phyloP scores from a whole-genome alignment of 1,140 invertebrate genomes.

The Nylanderia fulva region DNA sequence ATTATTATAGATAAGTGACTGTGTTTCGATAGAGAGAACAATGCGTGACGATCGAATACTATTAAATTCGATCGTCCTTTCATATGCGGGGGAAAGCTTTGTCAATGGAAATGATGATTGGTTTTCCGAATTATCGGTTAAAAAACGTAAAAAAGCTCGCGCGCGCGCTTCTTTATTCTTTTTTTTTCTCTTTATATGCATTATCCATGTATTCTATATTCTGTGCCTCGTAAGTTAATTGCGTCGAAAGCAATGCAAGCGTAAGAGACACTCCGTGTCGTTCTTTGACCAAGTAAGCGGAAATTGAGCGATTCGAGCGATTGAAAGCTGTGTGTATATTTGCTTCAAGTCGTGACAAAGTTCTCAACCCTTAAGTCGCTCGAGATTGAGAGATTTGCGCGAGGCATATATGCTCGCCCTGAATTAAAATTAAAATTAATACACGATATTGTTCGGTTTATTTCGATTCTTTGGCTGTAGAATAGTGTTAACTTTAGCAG shows the following conservation, averaged over 20 bases:
- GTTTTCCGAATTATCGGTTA: conserved; percentile 20
- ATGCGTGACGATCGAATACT: conserved; percentile 27
- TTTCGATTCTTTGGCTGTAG: neutral
- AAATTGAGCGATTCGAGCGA: conserved; percentile 37
- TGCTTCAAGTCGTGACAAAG: conserved; percentile 15
- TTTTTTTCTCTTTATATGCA: neutral
- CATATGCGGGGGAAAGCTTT: conserved; percentile 60
- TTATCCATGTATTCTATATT: conserved; percentile 53
- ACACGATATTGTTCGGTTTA: neutral
- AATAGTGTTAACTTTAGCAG: neutral
- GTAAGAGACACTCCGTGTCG: conserved; percentile 47
- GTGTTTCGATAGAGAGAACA: conserved; percentile 50
- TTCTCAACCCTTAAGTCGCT: conserved; percentile 1
- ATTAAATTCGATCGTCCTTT: conserved; percentile 39
- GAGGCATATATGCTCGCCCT: neutral
- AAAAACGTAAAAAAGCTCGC: neutral
- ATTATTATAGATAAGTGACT: conserved; percentile 12
- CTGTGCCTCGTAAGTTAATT: conserved; percentile 47
- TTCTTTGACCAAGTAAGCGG: conserved; percentile 52
- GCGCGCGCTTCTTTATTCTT: conserved; percentile 27
- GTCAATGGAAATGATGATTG: conserved; percentile 57
- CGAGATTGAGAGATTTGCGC: neutral
- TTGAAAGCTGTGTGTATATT: conserved; percentile 42
- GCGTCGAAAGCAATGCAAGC: conserved; percentile 73
- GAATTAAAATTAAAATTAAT: conserved; percentile 33